A percentile compares a stretch with the other conserved stretches of the same genome.
phyloP scores from a whole-genome alignment of 2,888 invertebrate genomes.

The Pheosia tremula region DNA sequence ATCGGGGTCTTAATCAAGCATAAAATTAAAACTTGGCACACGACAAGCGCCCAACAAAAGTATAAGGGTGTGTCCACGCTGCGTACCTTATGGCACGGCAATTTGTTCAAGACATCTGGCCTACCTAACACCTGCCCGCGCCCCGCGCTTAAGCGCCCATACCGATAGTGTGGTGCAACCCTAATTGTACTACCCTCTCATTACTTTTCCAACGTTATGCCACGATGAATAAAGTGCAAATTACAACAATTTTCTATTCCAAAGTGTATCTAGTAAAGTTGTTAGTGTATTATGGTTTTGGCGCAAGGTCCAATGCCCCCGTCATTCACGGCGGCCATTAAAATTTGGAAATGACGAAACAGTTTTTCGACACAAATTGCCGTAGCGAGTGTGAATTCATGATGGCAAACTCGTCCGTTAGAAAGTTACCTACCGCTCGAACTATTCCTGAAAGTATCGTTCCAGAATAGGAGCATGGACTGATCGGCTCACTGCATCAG shows the following conservation, averaged over 20 bases:
- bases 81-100: constrained; percentile 79
- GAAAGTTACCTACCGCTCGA: constrained; percentile 28
- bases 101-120: constrained; percentile 84
- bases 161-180: constrained; percentile 53
- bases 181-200: constrained; percentile 23
- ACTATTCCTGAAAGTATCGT: neutral
- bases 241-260: neutral
- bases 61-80: constrained; percentile 75
- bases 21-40: constrained; percentile 84
- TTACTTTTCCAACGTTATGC: constrained; percentile 9
- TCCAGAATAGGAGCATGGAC: too few relatives aligned
- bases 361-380: constrained; percentile 71
- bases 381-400: constrained; percentile 70
- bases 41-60: constrained; percentile 71
- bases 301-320: constrained; percentile 75
- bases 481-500: too few relatives aligned
- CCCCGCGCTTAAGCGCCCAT: constrained; percentile 59
- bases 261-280: constrained; percentile 20
- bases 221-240: constrained; percentile 21
- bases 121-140: constrained; percentile 76
- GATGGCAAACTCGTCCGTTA: constrained; percentile 56
- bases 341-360: constrained; percentile 80
- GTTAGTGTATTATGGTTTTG: constrained; percentile 68
- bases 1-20: constrained; percentile 77
- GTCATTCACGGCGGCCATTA: constrained; percentile 75